Conservation (phyloP, 2,797 vertebrate species). For the Periparus ater region DNA sequence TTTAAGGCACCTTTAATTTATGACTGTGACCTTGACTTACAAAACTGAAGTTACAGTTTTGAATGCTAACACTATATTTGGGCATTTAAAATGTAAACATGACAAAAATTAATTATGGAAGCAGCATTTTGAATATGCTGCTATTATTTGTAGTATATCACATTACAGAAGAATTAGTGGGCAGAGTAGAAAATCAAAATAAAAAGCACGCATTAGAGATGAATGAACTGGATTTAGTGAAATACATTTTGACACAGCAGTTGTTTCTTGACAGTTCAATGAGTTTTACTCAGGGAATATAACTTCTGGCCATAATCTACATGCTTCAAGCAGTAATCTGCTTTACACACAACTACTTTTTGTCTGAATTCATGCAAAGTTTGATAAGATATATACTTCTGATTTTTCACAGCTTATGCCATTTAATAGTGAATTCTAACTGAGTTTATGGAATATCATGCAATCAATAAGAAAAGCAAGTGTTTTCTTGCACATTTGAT, state of each 20-base stretch:
- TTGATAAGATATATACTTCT: background rate
- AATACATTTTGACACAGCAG: constrained; percentile 71
- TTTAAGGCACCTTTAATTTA: background rate
- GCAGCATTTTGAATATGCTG: background rate
- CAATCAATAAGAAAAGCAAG: background rate
- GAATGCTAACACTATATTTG: background rate
- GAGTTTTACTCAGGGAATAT: constrained; percentile 60
- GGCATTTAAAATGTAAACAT: background rate
- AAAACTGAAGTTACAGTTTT: background rate
- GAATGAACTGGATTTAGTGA: constrained; percentile 46
- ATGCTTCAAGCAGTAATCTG: constrained; percentile 66
- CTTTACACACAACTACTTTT: constrained; percentile 55
- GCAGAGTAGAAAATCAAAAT: constrained; percentile 43
- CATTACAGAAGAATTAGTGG: background rate
- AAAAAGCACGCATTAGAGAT: constrained; percentile 51
- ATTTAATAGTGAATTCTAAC: background rate
- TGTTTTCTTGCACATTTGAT: background rate
- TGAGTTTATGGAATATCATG: background rate
- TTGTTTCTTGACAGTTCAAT: constrained; percentile 76
- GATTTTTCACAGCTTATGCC: background rate
- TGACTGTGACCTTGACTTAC: background rate
- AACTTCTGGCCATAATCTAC: constrained; percentile 64
- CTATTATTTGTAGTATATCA: background rate
- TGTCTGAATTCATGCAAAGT: background rate
- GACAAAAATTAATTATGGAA: background rate